A percentile compares a stretch with the other conserved stretches of the same genome.
Evolutionary conservation across 2,888 invertebrate genomes (phyloP).

Genomic region (Xestia ashworthii): DNA sequence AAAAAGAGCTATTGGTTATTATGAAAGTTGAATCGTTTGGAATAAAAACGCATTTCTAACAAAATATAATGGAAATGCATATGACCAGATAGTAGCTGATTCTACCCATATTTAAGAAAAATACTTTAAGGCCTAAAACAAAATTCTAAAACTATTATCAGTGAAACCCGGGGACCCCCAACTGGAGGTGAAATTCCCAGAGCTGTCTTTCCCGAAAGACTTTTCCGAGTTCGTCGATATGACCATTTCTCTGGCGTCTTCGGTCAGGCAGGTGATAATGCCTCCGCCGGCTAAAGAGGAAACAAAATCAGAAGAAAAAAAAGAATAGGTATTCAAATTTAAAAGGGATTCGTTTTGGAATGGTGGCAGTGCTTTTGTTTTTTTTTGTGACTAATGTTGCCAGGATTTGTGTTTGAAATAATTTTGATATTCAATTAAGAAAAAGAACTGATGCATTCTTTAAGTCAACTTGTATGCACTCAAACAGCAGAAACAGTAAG

Average conservation of each 20-base stretch:
- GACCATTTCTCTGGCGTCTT: slow-evolving; percentile 82
- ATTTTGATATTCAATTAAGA: not conserved
- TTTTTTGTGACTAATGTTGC: slow-evolving; percentile 43
- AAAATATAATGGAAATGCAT: not conserved
- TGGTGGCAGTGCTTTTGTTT: slow-evolving; percentile 59
- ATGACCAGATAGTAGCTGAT: not conserved
- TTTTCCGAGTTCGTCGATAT: slow-evolving; percentile 90
- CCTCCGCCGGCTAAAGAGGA: slow-evolving; percentile 85
- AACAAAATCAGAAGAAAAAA: slow-evolving; percentile 77
- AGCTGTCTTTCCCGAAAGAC: slow-evolving; percentile 91
- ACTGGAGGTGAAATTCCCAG: slow-evolving; percentile 91
- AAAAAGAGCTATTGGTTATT: not conserved
- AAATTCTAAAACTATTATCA: slow-evolving; percentile 73
- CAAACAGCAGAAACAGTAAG: not conserved
- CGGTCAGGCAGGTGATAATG: slow-evolving; percentile 86
- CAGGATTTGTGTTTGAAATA: slow-evolving; percentile 17
- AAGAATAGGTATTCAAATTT: slow-evolving; percentile 84
- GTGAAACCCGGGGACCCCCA: slow-evolving; percentile 93
- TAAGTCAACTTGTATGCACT: not conserved
- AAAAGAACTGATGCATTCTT: not conserved
- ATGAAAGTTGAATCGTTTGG: not conserved
- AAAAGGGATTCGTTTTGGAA: slow-evolving; percentile 55
- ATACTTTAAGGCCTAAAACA: not conserved
- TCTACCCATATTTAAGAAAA: not conserved
- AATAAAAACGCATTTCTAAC: not conserved